Evolutionary conservation across 2,113 vertebrate genomes (phyloP).

Genomic region (Rana temporaria): DNA sequence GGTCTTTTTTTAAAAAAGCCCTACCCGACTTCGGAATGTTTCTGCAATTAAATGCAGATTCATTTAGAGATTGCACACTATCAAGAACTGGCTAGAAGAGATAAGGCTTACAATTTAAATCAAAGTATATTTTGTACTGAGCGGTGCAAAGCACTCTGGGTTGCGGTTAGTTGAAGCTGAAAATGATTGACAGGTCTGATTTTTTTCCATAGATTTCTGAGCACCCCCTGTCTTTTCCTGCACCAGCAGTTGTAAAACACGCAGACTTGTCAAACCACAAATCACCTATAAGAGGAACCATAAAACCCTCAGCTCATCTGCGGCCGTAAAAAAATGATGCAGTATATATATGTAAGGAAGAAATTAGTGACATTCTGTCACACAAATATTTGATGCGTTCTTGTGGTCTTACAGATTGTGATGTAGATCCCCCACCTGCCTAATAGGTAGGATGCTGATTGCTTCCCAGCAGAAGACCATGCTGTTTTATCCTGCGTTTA

Average conservation of each 20-base stretch:
- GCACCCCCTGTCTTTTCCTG: neutral
- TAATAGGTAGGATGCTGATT: conserved; percentile 36
- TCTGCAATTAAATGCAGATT: conserved; percentile 13
- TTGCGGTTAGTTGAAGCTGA: neutral
- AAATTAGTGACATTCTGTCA: neutral
- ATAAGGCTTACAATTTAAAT: conserved; percentile 24
- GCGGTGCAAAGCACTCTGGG: conserved; percentile 4
- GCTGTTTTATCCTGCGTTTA: conserved; percentile 30
- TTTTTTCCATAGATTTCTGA: neutral
- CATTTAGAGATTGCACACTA: conserved; percentile 21
- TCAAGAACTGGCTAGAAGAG: conserved; percentile 11
- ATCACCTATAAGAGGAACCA: neutral
- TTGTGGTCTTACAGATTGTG: conserved; percentile 9
- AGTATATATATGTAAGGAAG: neutral
- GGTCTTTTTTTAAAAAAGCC: no score
- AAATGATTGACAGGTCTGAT: conserved; percentile 2
- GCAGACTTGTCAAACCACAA: neutral
- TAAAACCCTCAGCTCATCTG: neutral
- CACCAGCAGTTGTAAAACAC: neutral
- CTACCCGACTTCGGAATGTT: neutral
- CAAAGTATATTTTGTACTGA: neutral
- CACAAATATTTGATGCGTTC: conserved; percentile 19
- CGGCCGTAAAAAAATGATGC: no score
- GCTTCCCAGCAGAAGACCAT: neutral
- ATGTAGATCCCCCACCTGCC: conserved; percentile 7